These are phyloP conservation scores for Zalophus californianus DNA, from an alignment of 2,797 vertebrate genomes.

Conservation along the genomic window DNA sequence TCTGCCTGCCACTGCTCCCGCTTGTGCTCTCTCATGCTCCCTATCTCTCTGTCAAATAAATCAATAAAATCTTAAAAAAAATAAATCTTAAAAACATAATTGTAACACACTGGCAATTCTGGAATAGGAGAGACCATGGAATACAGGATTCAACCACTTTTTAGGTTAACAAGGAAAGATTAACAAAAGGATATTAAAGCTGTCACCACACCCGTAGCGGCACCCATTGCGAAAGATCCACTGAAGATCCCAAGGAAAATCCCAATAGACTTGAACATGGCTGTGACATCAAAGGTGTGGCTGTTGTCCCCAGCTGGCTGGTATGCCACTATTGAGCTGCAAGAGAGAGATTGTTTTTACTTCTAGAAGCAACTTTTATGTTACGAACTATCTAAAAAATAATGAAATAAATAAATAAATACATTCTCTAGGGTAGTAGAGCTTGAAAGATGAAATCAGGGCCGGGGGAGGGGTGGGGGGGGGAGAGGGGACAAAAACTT, in stretches of 20 bases:
- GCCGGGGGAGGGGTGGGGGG: not conserved
- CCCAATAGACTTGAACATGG: constrained; percentile 96
- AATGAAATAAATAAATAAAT: not conserved
- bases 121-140: constrained; percentile 1
- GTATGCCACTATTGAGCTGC: constrained; percentile 97
- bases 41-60: not conserved
- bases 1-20: not conserved
- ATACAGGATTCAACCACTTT: not conserved
- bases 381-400: constrained; percentile 36
- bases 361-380: constrained; percentile 41
- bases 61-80: not conserved
- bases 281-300: constrained; percentile 96
- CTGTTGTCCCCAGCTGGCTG: constrained; percentile 96
- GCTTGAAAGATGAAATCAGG: constrained; percentile 40
- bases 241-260: constrained; percentile 98
- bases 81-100: not conserved
- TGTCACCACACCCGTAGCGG: constrained; percentile 96
- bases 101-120: not conserved
- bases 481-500: not conserved
- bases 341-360: constrained; percentile 67
- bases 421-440: not conserved
- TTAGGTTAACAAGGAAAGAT: constrained; percentile 9
- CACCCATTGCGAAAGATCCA: constrained; percentile 97
- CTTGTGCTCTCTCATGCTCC: not conserved
- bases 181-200: constrained; percentile 96